Conservation (phyloP, 2,113 vertebrate genomes). For the Cariama cristata region DNA sequence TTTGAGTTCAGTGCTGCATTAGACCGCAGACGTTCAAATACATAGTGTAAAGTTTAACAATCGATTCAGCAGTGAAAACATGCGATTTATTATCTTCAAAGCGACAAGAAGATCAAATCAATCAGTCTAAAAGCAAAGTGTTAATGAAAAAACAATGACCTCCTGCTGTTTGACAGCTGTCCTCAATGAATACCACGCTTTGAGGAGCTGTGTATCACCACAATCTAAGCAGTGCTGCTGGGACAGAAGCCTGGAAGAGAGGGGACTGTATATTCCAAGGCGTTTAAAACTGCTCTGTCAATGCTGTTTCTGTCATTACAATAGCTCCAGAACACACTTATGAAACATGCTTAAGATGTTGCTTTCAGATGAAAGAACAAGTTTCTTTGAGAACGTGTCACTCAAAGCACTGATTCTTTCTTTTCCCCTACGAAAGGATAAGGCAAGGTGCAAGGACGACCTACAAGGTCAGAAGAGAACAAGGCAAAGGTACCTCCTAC, state of each 20-base stretch:
- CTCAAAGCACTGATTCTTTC: neutral
- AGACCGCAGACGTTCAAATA: neutral
- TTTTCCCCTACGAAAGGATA: neutral
- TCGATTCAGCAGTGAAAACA: neutral
- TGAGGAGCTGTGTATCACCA: neutral
- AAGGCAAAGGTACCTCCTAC: neutral
- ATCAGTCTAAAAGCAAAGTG: neutral
- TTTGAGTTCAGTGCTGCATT: neutral
- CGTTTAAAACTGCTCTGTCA: neutral
- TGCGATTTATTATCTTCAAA: constrained; percentile 6
- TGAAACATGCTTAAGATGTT: neutral
- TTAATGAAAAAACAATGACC: constrained; percentile 23
- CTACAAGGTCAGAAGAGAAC: fast-evolving
- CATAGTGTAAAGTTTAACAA: neutral
- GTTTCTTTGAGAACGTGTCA: neutral
- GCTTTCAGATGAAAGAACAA: neutral
- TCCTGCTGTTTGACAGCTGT: neutral
- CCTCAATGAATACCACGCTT: neutral
- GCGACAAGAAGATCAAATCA: neutral
- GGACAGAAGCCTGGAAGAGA: neutral
- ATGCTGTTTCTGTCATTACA: neutral
- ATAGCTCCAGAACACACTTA: neutral
- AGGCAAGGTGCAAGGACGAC: neutral
- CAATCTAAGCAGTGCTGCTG: neutral
- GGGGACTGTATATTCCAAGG: neutral